Evolutionary conservation across 2,113 vertebrate genomes (phyloP), one percentile per base, ranked within the genome.

Genomic region (Pachypanchax playfairii): DNA sequence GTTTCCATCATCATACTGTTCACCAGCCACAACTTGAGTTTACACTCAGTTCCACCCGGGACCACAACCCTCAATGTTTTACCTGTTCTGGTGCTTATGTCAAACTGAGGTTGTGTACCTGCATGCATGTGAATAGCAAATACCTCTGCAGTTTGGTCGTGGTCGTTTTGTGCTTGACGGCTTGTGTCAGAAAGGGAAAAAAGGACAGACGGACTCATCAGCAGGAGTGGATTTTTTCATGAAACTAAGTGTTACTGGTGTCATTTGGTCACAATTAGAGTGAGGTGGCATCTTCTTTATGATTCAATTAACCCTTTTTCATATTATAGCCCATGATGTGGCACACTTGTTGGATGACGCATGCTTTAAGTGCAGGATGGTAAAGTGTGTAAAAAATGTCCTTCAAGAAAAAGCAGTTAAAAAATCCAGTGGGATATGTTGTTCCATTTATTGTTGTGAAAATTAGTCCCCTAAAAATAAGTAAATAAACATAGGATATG

Each of bases 31-130:
- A 47, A 75, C 33, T 35, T 9, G 33, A 46, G 74, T 59, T 86
- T 70, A 60, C 66, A 70, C 57, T 54, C 46, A 62, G 51, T 4
- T 4, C 65, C 67, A 76, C 65, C 62, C 73, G 79, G 75, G 79
- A 85, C 72, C 25, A 12, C 48, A 70, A 51, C 64, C 55, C 43
- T 70, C 47, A 14, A 48, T 43, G 60, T 43, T 65, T 57, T 44
- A 12, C 18, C 69, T 33, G 8, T 33, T 2, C 57, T 43, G 31
- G 46, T 50, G 22, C 17, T 21, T 39, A 17, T 38, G 22, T 14
- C 21, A 41, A 25, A 38, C 38, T 31, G 20, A 25, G n/a, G 52
- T 20, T 36, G 17, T 69, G 10, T 57, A 22, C 46, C 10, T 61
- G 0, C 18, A 5, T 56, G 13, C 1, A 4, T 50, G 49, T 35